Evolutionary conservation across 1,140 invertebrate species (phyloP).

Genomic region (Drosophila pallidifrons): DNA sequence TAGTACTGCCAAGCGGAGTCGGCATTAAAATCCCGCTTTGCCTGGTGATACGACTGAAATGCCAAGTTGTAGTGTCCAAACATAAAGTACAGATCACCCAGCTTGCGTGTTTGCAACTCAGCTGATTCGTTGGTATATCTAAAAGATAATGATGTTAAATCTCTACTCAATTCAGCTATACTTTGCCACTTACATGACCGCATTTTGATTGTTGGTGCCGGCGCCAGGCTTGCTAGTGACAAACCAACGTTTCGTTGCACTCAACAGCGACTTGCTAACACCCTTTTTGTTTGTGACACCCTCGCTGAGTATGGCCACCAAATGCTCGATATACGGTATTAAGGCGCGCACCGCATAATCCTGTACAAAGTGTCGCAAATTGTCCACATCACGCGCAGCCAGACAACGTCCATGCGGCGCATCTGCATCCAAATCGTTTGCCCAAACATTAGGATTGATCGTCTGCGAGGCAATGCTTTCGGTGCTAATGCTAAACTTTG

Average conservation of each 20-base stretch:
- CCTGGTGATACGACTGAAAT: slow-evolving; percentile 96
- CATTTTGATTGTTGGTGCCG: slow-evolving; percentile 89
- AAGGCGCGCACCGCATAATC: slow-evolving; percentile 95
- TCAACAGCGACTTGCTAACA: slow-evolving; percentile 95
- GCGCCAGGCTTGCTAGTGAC: slow-evolving; percentile 93
- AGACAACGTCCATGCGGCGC: slow-evolving; percentile 90
- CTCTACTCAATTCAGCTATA: background rate
- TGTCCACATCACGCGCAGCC: slow-evolving; percentile 92
- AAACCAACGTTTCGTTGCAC: slow-evolving; percentile 98
- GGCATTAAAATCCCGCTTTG: slow-evolving; percentile 97
- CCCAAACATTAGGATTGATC: slow-evolving; percentile 87
- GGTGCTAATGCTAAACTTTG: slow-evolving; percentile 86
- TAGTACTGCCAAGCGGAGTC: slow-evolving; percentile 99
- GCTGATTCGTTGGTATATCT: slow-evolving; percentile 95
- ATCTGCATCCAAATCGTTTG: slow-evolving; percentile 85
- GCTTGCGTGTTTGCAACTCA: slow-evolving; percentile 95
- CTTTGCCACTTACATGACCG: slow-evolving; percentile 89
- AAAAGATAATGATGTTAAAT: background rate
- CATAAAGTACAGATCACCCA: slow-evolving; percentile 98
- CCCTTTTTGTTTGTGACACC: slow-evolving; percentile 95
- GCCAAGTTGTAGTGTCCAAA: slow-evolving; percentile 97
- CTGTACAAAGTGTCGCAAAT: slow-evolving; percentile 93
- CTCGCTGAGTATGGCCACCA: slow-evolving; percentile 93
- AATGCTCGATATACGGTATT: slow-evolving; percentile 95
- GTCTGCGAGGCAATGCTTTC: slow-evolving; percentile 86